Conservation (phyloP, 1,140 invertebrate species). For the Pseudomyrmex pallidus region DNA sequence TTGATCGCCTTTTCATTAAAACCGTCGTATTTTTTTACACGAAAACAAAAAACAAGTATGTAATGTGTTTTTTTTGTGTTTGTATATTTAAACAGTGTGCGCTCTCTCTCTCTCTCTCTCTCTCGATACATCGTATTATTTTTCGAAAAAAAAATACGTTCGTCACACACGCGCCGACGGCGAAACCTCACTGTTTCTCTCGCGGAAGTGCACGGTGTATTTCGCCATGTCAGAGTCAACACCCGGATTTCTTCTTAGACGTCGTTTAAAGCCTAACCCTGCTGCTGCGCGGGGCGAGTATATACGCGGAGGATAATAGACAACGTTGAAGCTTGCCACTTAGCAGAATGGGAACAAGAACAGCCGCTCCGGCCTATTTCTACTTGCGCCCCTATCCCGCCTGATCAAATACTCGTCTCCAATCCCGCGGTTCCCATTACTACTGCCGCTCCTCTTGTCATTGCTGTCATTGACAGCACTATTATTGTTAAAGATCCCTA, state of each 20-base stretch:
- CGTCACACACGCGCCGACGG: background rate
- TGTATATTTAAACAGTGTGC: no score
- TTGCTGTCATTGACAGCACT: conserved; percentile 63
- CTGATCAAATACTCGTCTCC: conserved; percentile 81
- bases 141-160: background rate
- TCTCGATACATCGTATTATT: conserved; percentile 2
- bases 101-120: background rate
- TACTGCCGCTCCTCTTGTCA: conserved; percentile 63
- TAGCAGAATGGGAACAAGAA: conserved; percentile 82
- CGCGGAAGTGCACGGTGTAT: conserved; percentile 32
- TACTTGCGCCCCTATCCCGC: conserved; percentile 77
- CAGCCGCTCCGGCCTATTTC: conserved; percentile 80
- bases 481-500: conserved; percentile 45
- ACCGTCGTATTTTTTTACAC: no score
- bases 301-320: conserved; percentile 71
- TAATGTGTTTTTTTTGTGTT: no score
- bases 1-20: no score
- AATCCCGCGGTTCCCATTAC: conserved; percentile 74
- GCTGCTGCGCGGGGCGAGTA: conserved; percentile 58
- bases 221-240: conserved; percentile 50
- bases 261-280: conserved; percentile 57
- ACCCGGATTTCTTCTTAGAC: conserved; percentile 22
- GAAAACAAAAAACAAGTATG: no score
- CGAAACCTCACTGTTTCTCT: background rate
- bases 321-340: conserved; percentile 76